Conservation (phyloP, 2,797 vertebrate species). For the Botia kubotai region DNA sequence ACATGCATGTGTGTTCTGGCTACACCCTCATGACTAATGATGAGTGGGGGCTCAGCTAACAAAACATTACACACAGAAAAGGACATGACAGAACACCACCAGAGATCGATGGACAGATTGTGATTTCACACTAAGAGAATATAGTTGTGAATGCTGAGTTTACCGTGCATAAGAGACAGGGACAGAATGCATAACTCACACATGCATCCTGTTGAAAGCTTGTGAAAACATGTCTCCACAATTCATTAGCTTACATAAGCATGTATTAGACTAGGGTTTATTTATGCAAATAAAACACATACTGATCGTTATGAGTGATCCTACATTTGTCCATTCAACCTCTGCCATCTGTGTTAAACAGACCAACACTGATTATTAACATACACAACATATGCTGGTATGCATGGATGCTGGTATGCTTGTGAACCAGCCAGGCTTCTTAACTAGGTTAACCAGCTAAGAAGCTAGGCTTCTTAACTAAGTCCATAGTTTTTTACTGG, state of each 20-base stretch:
- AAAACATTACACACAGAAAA: conserved; percentile 55
- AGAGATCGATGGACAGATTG: not conserved
- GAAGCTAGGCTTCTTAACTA: not conserved
- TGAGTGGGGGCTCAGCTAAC: conserved; percentile 52
- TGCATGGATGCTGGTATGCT: too few species aligned
- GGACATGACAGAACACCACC: conserved; percentile 59
- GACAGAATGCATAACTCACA: conserved; percentile 43
- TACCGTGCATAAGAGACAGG: conserved; percentile 2
- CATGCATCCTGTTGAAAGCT: conserved; percentile 75
- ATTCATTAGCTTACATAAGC: not conserved
- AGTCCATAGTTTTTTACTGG: not conserved
- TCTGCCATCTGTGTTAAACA: not conserved
- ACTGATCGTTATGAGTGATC: not conserved
- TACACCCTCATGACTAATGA: conserved; percentile 53
- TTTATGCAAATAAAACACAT: not conserved
- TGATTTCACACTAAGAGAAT: not conserved
- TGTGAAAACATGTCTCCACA: not conserved
- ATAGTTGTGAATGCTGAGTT: not conserved
- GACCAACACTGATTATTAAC: not conserved
- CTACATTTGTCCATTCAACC: not conserved
- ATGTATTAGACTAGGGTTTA: not conserved
- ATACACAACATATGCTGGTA: not conserved
- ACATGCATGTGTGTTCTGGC: conserved; percentile 33
- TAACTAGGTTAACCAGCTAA: not conserved
- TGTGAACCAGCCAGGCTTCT: not conserved